phyloP scores from a whole-genome alignment of 2,797 vertebrate genomes.

The Peromyscus aztecus region DNA sequence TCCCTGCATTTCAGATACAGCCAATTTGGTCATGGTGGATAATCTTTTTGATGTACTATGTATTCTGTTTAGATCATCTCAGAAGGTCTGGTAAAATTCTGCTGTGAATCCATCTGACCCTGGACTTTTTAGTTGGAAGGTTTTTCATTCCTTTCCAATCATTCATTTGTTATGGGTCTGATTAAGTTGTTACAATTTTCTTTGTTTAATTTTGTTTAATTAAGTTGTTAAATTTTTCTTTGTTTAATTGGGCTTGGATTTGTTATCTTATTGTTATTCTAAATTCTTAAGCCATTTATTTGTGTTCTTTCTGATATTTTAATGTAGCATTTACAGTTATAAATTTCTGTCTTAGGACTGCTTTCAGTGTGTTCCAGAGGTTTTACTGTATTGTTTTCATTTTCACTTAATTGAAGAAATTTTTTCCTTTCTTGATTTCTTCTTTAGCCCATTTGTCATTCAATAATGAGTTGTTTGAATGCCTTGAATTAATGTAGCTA shows the following conservation, averaged over 20 bases:
- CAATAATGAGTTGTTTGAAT: background rate
- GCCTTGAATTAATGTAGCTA: background rate
- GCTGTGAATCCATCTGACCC: background rate
- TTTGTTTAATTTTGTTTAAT: background rate
- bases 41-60: background rate
- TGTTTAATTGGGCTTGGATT: background rate
- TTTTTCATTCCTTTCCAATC: background rate
- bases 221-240: background rate
- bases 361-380: background rate
- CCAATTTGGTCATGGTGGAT: background rate
- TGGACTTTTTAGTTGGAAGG: background rate
- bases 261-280: background rate
- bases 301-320: background rate
- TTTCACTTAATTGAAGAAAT: background rate
- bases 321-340: background rate
- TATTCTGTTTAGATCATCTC: background rate
- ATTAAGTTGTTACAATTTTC: background rate
- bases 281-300: background rate
- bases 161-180: background rate
- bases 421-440: background rate
- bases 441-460: background rate
- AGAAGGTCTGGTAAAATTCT: background rate
- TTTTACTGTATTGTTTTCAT: background rate
- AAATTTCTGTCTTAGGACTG: too few relatives aligned
- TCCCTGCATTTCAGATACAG: background rate